A percentile compares a stretch with the other conserved stretches of the same genome.
Evolutionary conservation across 2,888 invertebrate genomes (phyloP).

Genomic region (Fissipunctia ypsillon): DNA sequence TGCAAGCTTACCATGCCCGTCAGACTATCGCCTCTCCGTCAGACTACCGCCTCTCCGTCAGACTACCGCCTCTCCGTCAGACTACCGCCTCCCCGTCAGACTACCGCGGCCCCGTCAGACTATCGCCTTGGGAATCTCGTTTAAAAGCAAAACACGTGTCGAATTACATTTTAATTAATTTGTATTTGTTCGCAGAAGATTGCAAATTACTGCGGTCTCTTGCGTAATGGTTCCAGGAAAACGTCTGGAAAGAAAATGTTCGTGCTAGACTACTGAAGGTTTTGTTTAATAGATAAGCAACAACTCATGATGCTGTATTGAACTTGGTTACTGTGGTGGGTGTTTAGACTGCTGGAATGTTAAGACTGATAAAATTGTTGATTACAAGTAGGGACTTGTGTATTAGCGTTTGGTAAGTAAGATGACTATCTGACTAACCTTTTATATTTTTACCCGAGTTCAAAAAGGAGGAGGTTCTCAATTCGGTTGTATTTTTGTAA

Average conservation of each 20-base stretch:
- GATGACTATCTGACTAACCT: not conserved
- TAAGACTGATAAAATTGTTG: not conserved
- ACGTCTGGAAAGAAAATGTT: slow-evolving; percentile 25
- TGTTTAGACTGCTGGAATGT: not conserved
- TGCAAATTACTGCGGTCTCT: slow-evolving; percentile 57
- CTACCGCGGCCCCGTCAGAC: slow-evolving; percentile 4
- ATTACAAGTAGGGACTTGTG: not conserved
- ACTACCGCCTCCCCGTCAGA: slow-evolving; percentile 16
- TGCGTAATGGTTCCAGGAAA: slow-evolving; percentile 47
- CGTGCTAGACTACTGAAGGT: not conserved
- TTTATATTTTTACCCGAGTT: not conserved
- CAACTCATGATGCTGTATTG: not conserved
- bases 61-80: not conserved
- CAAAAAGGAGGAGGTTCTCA: too few species aligned
- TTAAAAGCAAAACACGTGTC: slow-evolving; percentile 62
- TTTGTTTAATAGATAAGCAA: slow-evolving; percentile 1
- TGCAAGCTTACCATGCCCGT: not conserved
- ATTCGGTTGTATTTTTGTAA: too few species aligned
- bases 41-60: slow-evolving; percentile 19
- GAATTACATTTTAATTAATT: slow-evolving; percentile 65
- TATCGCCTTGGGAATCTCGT: slow-evolving; percentile 46
- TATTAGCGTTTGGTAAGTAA: not conserved
- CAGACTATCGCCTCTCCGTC: not conserved
- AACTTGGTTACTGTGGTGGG: not conserved
- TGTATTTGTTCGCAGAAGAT: slow-evolving; percentile 59